These are phyloP conservation scores for Tragulus kanchil DNA, from an alignment of 2,113 vertebrate species.

Conservation along the genomic window DNA sequence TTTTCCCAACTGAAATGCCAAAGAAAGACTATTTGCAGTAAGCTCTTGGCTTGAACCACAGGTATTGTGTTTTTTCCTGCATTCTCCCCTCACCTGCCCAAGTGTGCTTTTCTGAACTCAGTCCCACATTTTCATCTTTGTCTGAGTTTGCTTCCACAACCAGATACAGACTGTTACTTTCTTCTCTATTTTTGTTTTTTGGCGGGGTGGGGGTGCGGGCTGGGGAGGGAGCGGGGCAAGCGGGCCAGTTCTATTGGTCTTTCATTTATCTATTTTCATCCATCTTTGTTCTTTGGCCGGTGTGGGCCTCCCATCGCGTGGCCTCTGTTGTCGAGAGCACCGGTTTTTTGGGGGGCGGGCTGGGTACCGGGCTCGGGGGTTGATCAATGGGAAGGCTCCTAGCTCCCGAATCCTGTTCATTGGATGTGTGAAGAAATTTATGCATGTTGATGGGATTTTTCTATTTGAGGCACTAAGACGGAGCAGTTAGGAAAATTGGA, in stretches of 20 bases:
- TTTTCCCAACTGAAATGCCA: not conserved
- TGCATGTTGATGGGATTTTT: not conserved
- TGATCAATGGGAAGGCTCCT: not conserved
- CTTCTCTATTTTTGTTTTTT: no score
- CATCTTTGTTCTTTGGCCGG: no score
- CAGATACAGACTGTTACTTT: not conserved
- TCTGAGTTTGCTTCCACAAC: not conserved
- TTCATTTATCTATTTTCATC: no score
- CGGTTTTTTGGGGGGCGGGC: no score
- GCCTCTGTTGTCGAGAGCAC: no score
- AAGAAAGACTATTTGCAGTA: not conserved
- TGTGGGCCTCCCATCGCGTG: no score
- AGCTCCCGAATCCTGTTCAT: not conserved
- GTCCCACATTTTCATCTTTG: not conserved
- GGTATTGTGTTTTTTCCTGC: not conserved
- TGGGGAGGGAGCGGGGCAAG: no score
- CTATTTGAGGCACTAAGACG: not conserved
- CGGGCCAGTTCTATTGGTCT: no score
- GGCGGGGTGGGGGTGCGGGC: no score
- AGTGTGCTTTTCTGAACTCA: not conserved
- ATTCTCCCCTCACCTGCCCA: not conserved
- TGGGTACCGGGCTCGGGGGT: no score
- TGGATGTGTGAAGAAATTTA: conserved; percentile 19
- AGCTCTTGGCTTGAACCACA: not conserved
- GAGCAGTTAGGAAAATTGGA: not conserved